These are phyloP conservation scores for Schizopygopsis malacanthus DNA, from an alignment of 2,797 vertebrate genomes.

Conservation along the genomic window DNA sequence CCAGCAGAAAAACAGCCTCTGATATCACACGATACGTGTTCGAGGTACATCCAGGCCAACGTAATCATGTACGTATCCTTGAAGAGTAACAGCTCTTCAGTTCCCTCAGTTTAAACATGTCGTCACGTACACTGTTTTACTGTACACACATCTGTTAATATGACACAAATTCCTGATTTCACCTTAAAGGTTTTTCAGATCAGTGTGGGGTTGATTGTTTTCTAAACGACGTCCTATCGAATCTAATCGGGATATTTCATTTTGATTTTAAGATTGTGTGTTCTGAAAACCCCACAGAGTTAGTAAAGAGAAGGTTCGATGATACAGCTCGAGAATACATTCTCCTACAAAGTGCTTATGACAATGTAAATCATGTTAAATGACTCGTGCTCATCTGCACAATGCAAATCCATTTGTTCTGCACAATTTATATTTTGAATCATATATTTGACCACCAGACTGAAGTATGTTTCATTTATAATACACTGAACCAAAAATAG, in stretches of 20 bases:
- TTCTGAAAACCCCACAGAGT: not conserved
- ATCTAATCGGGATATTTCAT: not conserved
- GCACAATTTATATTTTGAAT: not conserved
- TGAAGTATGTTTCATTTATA: not conserved
- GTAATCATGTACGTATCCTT: not conserved
- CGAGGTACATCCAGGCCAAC: not conserved
- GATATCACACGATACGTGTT: not conserved
- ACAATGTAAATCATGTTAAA: conserved; percentile 11
- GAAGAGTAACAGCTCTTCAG: not conserved
- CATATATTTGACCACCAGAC: not conserved
- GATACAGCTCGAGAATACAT: not conserved
- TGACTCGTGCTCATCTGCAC: not conserved
- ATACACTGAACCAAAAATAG: not conserved
- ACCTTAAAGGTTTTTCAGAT: not conserved
- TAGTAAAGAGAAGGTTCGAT: not conserved
- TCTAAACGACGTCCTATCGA: not conserved
- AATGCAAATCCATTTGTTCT: conserved; percentile 16
- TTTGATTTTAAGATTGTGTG: not conserved
- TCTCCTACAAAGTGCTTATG: not conserved
- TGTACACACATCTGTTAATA: not conserved
- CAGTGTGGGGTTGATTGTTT: not conserved
- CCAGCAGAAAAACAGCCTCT: conserved; percentile 7
- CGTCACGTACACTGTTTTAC: not conserved
- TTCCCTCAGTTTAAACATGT: not conserved
- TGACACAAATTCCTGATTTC: not conserved